These are phyloP conservation scores for Nesoenas mayeri DNA, from an alignment of 2,113 vertebrate genomes.

Conservation along the genomic window DNA sequence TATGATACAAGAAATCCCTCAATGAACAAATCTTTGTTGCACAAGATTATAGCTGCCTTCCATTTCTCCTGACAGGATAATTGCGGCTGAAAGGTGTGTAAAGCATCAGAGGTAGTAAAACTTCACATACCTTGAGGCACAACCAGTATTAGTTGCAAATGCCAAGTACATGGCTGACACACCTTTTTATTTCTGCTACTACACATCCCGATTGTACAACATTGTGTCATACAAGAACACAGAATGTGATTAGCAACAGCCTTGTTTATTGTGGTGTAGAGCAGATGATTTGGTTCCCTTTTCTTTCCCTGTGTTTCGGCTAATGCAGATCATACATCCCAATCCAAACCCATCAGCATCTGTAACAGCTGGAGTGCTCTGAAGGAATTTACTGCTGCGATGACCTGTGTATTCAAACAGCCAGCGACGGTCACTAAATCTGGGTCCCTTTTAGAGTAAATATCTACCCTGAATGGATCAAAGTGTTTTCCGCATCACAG, in stretches of 20 bases:
- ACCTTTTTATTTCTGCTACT: neutral
- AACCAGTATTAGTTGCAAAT: neutral
- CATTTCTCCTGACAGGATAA: neutral
- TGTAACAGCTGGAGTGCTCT: neutral
- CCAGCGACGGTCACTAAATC: no score
- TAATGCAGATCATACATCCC: rapidly evolving
- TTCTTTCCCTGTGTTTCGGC: neutral
- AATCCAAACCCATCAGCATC: neutral
- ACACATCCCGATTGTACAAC: neutral
- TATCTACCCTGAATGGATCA: no score
- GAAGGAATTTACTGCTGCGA: no score
- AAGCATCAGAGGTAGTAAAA: neutral
- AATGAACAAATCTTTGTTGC: neutral
- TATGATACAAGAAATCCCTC: neutral
- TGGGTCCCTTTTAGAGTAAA: neutral
- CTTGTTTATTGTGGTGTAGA: neutral
- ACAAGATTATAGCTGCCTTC: neutral
- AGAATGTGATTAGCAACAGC: neutral
- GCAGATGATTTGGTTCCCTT: neutral
- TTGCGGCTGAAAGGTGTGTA: neutral
- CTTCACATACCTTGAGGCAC: neutral
- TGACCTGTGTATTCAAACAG: no score
- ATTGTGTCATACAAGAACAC: neutral
- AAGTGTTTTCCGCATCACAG: no score
- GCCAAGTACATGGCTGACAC: neutral